Percentiles rank a stretch among this genome's conserved stretches.
phyloP scores from a whole-genome alignment of 2,113 vertebrate genomes.

The Phalacrocorax pelagicus region DNA sequence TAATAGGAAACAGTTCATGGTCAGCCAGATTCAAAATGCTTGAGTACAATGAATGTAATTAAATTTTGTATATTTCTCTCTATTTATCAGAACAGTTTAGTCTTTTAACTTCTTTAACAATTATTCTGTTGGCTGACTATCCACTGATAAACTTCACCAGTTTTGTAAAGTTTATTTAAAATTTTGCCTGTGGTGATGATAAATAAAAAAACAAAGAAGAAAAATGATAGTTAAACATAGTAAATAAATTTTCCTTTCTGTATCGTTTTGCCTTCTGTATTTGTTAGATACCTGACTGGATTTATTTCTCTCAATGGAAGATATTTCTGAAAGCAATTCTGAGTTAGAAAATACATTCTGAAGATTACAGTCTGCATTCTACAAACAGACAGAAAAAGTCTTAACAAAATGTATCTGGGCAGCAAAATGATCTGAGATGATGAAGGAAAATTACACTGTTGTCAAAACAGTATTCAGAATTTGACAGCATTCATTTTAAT shows the following conservation, averaged over 20 bases:
- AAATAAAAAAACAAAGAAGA: not conserved
- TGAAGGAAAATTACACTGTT: conserved; percentile 63
- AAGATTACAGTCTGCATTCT: conserved; percentile 59
- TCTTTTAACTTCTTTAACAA: conserved; percentile 8
- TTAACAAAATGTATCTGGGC: conserved; percentile 57
- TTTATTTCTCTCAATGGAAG: conserved; percentile 39
- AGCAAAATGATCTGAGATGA: conserved; percentile 58
- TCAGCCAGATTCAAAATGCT: not conserved
- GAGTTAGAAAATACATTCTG: conserved; percentile 45
- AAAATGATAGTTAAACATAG: not conserved
- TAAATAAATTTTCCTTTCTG: not conserved
- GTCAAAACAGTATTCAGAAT: conserved; percentile 47
- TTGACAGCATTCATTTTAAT: conserved; percentile 57
- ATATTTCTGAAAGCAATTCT: conserved; percentile 39
- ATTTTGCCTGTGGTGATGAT: not conserved
- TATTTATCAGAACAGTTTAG: not conserved
- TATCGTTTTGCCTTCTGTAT: not conserved
- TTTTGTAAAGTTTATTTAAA: not conserved
- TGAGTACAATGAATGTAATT: not conserved
- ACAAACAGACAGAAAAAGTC: conserved; percentile 36
- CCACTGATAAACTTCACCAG: not conserved
- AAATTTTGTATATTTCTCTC: not conserved
- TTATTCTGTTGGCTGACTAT: not conserved
- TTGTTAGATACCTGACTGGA: conserved; percentile 41
- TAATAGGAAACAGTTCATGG: not conserved